Percentiles rank a stretch among this genome's conserved stretches.
phyloP scores from a whole-genome alignment of 37 sponge, comb jelly and placozoan species.

The Cliona cf. orientalis region DNA sequence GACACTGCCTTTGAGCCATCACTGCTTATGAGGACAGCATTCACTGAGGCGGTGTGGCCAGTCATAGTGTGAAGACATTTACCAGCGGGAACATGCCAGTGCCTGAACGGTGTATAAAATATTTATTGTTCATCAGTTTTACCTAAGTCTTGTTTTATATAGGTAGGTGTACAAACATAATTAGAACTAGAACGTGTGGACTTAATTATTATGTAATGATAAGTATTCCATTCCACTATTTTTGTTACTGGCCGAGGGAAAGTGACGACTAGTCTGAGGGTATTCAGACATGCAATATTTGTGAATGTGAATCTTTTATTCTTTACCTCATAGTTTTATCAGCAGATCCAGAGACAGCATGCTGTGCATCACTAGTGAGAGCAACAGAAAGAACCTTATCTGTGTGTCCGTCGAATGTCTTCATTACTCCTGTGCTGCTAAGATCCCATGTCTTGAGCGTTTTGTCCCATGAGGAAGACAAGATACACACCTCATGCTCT shows the following conservation, averaged over 20 bases:
- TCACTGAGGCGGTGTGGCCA: slow-evolving; percentile 69
- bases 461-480: slow-evolving; percentile 70
- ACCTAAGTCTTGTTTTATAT: too few relatives aligned
- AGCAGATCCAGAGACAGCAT: slow-evolving; percentile 69
- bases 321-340: slow-evolving; percentile 73
- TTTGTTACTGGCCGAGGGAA: too few relatives aligned
- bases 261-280: not conserved
- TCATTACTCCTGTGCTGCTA: slow-evolving; percentile 44
- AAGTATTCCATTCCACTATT: too few relatives aligned
- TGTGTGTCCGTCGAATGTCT: slow-evolving; percentile 76
- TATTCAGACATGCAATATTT: not conserved
- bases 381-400: slow-evolving; percentile 61
- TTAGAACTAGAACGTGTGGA: too few relatives aligned
- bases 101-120: slow-evolving; percentile 7
- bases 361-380: slow-evolving; percentile 38
- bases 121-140: too few relatives aligned
- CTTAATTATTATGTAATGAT: too few relatives aligned
- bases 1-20: slow-evolving; percentile 66
- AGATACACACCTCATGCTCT: slow-evolving; percentile 9
- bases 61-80: slow-evolving; percentile 35
- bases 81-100: slow-evolving; percentile 50
- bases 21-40: slow-evolving; percentile 53
- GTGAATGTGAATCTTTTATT: not conserved
- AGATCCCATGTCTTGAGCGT: slow-evolving; percentile 79
- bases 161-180: too few relatives aligned